Conservation (phyloP, 2,797 vertebrate genomes). For the Buphagus erythrorhynchus region DNA sequence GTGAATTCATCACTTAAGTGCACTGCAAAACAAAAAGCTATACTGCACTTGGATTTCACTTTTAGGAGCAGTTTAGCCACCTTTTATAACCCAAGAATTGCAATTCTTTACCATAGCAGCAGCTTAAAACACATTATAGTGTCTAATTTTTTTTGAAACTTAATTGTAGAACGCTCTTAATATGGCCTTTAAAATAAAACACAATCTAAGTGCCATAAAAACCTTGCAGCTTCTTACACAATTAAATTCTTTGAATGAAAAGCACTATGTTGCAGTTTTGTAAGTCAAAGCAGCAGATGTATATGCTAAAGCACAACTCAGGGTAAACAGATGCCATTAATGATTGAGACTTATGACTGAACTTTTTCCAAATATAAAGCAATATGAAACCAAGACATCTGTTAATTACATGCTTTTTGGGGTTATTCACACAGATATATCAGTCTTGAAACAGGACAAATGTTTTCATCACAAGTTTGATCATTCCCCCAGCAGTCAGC, state of each 20-base stretch:
- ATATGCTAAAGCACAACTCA: neutral
- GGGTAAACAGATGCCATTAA: neutral
- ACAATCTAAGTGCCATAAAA: neutral
- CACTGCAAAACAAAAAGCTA: neutral
- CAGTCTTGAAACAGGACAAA: neutral
- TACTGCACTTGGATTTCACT: neutral
- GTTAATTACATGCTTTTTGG: neutral
- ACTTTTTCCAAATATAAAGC: neutral
- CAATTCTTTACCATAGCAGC: neutral
- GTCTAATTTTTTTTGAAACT: neutral
- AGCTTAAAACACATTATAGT: neutral
- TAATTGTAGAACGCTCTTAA: neutral
- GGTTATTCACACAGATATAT: neutral
- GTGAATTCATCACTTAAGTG: neutral
- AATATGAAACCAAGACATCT: neutral
- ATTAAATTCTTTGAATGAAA: neutral
- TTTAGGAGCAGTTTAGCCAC: neutral
- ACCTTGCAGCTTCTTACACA: neutral
- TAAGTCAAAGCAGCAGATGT: slow-evolving; percentile 9
- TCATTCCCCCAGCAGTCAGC: neutral
- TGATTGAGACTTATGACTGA: neutral
- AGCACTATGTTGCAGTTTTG: neutral
- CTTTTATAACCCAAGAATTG: neutral
- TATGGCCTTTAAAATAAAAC: neutral
- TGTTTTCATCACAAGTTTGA: neutral